Evolutionary conservation across 1,140 invertebrate species (phyloP).

Genomic region (Dreissena rostriformis): DNA sequence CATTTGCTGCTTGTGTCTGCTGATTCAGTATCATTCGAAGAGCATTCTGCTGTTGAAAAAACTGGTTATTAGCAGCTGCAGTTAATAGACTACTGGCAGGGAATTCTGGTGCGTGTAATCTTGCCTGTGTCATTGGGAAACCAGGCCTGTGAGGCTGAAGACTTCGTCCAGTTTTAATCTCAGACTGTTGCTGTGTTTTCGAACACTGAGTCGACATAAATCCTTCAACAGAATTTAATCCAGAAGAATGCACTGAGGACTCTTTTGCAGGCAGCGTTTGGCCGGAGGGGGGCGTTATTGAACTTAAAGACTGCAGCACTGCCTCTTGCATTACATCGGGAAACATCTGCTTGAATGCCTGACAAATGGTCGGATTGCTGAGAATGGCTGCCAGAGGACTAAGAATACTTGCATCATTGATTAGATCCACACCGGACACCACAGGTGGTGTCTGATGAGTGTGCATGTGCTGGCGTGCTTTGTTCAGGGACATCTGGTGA

Average conservation of each 20-base stretch:
- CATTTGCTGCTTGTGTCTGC: background rate
- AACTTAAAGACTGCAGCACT: conserved; percentile 27
- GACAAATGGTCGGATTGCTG: conserved; percentile 42
- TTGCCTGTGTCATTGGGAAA: conserved; percentile 58
- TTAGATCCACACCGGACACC: background rate
- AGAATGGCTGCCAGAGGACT: conserved; percentile 45
- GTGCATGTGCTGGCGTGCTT: conserved; percentile 44
- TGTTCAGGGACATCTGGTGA: conserved; percentile 49
- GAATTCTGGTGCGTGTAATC: conserved; percentile 75
- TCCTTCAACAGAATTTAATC: too few species aligned
- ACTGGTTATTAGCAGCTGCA: conserved; percentile 72
- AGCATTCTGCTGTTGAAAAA: conserved; percentile 61
- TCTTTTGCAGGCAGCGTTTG: background rate
- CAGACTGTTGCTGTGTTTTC: background rate
- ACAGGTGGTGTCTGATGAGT: conserved; percentile 4
- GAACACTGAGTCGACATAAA: too few species aligned
- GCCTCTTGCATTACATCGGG: conserved; percentile 44
- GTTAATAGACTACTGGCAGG: conserved; percentile 75
- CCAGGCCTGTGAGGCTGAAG: background rate
- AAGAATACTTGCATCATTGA: conserved; percentile 10
- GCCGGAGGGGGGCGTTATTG: background rate
- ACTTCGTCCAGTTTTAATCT: too few species aligned
- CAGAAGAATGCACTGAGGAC: too few species aligned
- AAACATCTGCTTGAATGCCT: conserved; percentile 55
- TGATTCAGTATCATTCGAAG: conserved; percentile 45